Evolutionary conservation across 2,113 vertebrate species (phyloP), one percentile per base, ranked within the genome.

Genomic region (Hippocampus mohnikei): DNA sequence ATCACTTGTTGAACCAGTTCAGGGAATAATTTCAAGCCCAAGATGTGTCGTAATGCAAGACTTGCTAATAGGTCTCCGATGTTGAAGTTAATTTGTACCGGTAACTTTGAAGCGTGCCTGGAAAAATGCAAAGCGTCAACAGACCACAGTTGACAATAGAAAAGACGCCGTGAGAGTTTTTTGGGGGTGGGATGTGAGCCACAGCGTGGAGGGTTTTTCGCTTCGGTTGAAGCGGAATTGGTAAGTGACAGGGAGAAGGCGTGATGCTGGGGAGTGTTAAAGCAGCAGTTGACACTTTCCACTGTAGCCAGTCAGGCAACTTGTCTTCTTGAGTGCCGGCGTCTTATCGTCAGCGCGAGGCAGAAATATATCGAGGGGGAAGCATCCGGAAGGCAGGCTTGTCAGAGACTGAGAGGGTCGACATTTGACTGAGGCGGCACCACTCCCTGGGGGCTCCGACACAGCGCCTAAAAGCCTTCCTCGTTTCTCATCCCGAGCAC

Each of bases 401-500:
- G 81, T 87, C 87, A 82, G 74, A 81, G 85, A 89, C 82, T 76
- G 78, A 87, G 75, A 84, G 78, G 70, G 67, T 72, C 69, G 73
- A 84, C 76, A 77, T 73, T 66, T 25, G 78, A 74, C 73, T 75
- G 77, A 46, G 78, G 67, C 78, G 78, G 76, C 70, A 59, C 76
- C 75, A 61, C 71, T 71, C 79, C 69, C 72, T 64, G 61, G 84
- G 33, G 70, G 72, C 76, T 86, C 84, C 72, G 83, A 71, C 60
- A 75, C 75, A 71, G 75, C 70, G 41, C 66, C 71, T n/a, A 81
- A 84, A 85, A 86, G 76, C 77, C 76, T 84, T 78, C 74, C 71
- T 66, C 77, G 85, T 89, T 87, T 81, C 76, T 72, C 56, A 77
- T 46, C 42, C 11, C 6, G 59, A 25, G n/a, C 67, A 60, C 71